A percentile compares a stretch with the other conserved stretches of the same genome.
Conservation (phyloP, 92 coral and sea anemone species). For the Epizoanthus illoricatus region DNA sequence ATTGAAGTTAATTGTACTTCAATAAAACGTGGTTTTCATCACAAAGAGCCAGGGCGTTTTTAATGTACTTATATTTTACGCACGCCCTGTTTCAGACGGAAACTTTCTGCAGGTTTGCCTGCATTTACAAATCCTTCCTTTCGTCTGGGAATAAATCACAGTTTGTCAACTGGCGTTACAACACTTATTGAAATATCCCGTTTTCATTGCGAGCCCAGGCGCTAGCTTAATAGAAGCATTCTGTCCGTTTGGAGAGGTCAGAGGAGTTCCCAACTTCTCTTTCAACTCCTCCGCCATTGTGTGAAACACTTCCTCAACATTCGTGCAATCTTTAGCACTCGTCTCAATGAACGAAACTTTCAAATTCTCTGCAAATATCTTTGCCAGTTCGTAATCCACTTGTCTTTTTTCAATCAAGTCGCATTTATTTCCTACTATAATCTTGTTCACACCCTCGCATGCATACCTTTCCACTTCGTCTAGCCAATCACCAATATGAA, state of each 20-base stretch:
- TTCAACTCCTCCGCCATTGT: constrained; percentile 93
- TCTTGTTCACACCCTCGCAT: constrained; percentile 78
- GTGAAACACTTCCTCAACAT: constrained; percentile 85
- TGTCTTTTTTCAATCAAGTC: constrained; percentile 80
- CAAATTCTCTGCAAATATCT: constrained; percentile 78
- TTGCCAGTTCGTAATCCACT: constrained; percentile 81
- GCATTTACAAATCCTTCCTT: not conserved
- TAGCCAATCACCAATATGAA: constrained; percentile 85
- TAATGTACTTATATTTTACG: no score
- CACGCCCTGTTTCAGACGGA: no score
- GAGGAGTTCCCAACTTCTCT: constrained; percentile 82
- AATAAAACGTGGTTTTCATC: no score
- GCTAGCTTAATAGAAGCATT: constrained; percentile 43
- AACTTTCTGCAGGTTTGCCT: no score
- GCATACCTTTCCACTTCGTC: constrained; percentile 88
- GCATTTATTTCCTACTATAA: constrained; percentile 96
- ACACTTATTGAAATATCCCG: constrained; percentile 52
- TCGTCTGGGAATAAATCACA: not conserved
- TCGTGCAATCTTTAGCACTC: constrained; percentile 95
- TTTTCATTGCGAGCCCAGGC: constrained; percentile 50
- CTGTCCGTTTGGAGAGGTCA: constrained; percentile 61
- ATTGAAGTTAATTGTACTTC: no score
- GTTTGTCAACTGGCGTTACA: constrained; percentile 39
- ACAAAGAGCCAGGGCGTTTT: no score
- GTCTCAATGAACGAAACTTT: constrained; percentile 90